Evolutionary conservation across 2,797 vertebrate genomes (phyloP).

Genomic region (Hydrolagus colliei): DNA sequence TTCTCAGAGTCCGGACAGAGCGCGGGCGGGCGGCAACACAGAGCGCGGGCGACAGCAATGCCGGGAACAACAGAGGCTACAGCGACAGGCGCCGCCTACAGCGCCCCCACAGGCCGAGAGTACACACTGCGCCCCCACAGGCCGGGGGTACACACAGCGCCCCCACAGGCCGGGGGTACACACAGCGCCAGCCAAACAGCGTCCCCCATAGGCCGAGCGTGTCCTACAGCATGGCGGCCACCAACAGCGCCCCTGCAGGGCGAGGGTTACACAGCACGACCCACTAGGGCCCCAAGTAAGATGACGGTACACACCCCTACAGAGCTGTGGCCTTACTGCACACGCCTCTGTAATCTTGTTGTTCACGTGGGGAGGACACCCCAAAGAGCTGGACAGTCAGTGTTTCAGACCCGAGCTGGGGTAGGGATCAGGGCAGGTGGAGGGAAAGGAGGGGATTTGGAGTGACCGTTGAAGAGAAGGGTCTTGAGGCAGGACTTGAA

Average conservation of each 20-base stretch:
- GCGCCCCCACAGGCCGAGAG: background rate
- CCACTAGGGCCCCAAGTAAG: too few relatives aligned
- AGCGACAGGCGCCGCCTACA: background rate
- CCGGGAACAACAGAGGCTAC: constrained; percentile 27
- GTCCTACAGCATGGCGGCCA: background rate
- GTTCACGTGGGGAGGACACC: too few relatives aligned
- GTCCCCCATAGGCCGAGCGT: background rate
- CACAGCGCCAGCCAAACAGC: background rate
- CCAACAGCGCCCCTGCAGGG: background rate
- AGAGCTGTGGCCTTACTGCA: background rate
- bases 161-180: background rate
- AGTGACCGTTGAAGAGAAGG: too few relatives aligned
- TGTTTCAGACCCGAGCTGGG: too few relatives aligned
- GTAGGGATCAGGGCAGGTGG: too few relatives aligned
- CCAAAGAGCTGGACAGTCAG: too few relatives aligned
- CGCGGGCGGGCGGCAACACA: background rate
- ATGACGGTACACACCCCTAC: background rate
- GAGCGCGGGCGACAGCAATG: constrained; percentile 9
- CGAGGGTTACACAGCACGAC: background rate
- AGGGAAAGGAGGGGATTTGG: too few relatives aligned
- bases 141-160: background rate
- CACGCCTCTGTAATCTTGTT: too few relatives aligned
- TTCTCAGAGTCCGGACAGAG: constrained; percentile 20
- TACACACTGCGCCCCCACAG: background rate
- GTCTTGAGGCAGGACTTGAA: too few relatives aligned